phyloP scores from a whole-genome alignment of 2,797 vertebrate species.

The Acanthornis magna region DNA sequence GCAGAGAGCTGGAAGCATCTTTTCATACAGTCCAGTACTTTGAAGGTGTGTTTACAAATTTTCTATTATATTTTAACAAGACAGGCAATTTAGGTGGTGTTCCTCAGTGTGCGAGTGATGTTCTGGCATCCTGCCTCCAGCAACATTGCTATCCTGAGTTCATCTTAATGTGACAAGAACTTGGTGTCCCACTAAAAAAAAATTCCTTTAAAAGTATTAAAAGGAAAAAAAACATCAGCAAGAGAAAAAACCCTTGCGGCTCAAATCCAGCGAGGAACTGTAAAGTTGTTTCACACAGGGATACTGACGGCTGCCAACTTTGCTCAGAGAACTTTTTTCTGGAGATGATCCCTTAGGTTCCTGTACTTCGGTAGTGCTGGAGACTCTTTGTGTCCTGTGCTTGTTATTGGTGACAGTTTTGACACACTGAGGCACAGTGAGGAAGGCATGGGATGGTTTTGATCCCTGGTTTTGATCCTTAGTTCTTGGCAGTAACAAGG shows the following conservation, averaged over 20 bases:
- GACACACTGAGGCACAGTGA: neutral
- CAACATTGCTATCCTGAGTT: neutral
- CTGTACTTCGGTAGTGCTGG: neutral
- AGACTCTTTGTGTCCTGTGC: conserved; percentile 6
- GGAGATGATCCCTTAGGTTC: conserved; percentile 24
- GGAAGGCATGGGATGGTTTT: conserved; percentile 39
- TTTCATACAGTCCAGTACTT: neutral
- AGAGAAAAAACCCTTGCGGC: neutral
- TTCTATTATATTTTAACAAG: conserved; percentile 22
- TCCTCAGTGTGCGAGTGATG: neutral
- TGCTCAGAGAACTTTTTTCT: neutral
- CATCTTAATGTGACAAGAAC: conserved; percentile 37
- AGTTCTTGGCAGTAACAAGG: neutral
- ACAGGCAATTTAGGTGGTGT: neutral
- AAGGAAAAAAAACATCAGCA: neutral
- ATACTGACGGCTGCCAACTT: conserved; percentile 54
- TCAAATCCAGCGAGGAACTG: neutral
- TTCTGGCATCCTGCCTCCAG: conserved; percentile 31
- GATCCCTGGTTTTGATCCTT: conserved; percentile 29
- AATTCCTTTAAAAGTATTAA: conserved; percentile 2
- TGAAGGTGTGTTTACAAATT: neutral
- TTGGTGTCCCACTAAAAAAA: conserved; percentile 18
- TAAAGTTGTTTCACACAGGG: neutral
- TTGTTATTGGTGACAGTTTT: conserved; percentile 54
- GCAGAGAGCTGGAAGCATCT: neutral